A percentile compares a stretch with the other conserved stretches of the same genome.
Conservation (phyloP, 92 coral and sea anemone genomes). For the Hydrozoanthus gracilis region DNA sequence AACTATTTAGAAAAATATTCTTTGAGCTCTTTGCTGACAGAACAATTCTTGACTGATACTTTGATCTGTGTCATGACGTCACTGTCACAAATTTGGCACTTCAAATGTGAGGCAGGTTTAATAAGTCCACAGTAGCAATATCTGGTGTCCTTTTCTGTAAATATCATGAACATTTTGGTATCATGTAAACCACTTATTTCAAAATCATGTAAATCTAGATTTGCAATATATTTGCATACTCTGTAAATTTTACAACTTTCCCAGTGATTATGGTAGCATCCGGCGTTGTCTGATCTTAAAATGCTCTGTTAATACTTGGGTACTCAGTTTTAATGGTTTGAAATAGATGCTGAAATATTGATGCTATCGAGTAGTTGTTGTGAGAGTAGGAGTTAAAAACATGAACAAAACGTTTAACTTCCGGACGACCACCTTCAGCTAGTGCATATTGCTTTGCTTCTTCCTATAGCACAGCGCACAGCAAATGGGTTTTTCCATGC, state of each 20-base stretch:
- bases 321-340: conserved; percentile 50
- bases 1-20: not conserved
- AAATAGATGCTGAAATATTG: conserved; percentile 57
- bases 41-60: conserved; percentile 35
- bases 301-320: conserved; percentile 46
- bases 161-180: conserved; percentile 51
- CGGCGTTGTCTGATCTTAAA: conserved; percentile 65
- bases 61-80: conserved; percentile 49
- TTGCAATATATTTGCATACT: too few species aligned
- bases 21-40: conserved; percentile 17
- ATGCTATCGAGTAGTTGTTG: conserved; percentile 53
- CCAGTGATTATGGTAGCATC: conserved; percentile 58
- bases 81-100: conserved; percentile 64
- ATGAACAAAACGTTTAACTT: conserved; percentile 67
- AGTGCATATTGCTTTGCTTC: conserved; percentile 63
- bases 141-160: conserved; percentile 16
- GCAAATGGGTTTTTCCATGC: conserved; percentile 62
- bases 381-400: conserved; percentile 47
- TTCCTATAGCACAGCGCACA: conserved; percentile 48
- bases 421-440: not conserved
- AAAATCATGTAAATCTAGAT: too few species aligned
- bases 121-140: conserved; percentile 67
- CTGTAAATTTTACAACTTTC: too few species aligned
- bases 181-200: too few species aligned
- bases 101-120: conserved; percentile 36